A percentile compares a stretch with the other conserved stretches of the same genome.
These are phyloP conservation scores for Lates calcarifer DNA, from an alignment of 2,113 vertebrate genomes.

Conservation along the genomic window DNA sequence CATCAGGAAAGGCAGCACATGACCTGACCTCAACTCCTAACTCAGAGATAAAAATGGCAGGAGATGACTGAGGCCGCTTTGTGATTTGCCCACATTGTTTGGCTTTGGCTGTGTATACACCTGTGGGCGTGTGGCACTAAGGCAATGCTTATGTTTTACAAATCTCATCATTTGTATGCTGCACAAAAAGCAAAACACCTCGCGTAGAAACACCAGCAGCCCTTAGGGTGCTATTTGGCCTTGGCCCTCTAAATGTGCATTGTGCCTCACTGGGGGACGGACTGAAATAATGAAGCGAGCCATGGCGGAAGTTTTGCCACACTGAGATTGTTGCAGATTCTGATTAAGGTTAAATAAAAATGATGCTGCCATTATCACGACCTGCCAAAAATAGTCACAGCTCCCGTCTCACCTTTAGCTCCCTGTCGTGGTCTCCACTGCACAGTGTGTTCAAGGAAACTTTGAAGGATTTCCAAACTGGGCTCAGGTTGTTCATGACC, in stretches of 20 bases:
- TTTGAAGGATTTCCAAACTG: slow-evolving; percentile 98
- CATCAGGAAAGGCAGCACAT: neutral
- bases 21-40: slow-evolving; percentile 34
- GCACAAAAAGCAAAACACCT: neutral
- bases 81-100: neutral
- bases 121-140: neutral
- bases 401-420: slow-evolving; percentile 81
- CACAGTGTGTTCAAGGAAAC: slow-evolving; percentile 98
- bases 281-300: slow-evolving; percentile 2
- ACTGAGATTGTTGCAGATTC: neutral
- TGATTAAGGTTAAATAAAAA: slow-evolving; percentile 13
- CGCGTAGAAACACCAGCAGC: slow-evolving; percentile 11
- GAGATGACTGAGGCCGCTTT: neutral
- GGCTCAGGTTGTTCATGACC: slow-evolving; percentile 99
- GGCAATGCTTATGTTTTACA: slow-evolving; percentile 4
- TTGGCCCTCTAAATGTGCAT: slow-evolving; percentile 10
- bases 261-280: neutral
- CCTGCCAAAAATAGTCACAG: too few relatives aligned
- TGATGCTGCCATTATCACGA: neutral
- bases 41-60: neutral
- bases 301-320: neutral
- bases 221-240: slow-evolving; percentile 6
- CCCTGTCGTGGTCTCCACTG: slow-evolving; percentile 91
- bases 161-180: slow-evolving; percentile 29
- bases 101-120: neutral